phyloP scores from a whole-genome alignment of 2,888 invertebrate species.

The Drosophila paracracens region DNA sequence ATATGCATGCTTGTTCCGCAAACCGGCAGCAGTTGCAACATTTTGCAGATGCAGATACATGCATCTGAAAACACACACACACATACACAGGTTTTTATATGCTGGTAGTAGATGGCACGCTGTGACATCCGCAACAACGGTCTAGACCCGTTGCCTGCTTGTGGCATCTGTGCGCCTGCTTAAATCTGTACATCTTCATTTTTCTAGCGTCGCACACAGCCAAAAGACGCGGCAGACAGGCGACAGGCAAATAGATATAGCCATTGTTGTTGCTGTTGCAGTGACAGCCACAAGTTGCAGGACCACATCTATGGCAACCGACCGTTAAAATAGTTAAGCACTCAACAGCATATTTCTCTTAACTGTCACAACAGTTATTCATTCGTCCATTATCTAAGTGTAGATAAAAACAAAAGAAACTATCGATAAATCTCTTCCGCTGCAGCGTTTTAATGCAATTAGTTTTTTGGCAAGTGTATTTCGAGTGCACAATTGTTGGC shows the following conservation, averaged over 20 bases:
- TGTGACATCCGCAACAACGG: conserved; percentile 52
- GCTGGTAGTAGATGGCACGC: conserved; percentile 46
- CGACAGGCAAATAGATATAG: conserved; percentile 15
- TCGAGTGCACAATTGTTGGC: conserved; percentile 26
- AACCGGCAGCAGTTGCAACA: conserved; percentile 45
- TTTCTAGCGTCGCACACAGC: conserved; percentile 62
- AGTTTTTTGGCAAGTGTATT: conserved; percentile 7
- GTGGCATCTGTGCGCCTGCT: conserved; percentile 74
- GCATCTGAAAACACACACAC: conserved; percentile 13
- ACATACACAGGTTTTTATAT: background rate
- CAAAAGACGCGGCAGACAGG: conserved; percentile 1
- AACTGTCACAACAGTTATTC: conserved; percentile 5
- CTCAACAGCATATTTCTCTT: background rate
- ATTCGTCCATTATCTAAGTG: conserved; percentile 27
- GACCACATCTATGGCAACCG: conserved; percentile 41
- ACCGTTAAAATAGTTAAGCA: background rate
- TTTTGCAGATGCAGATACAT: conserved; percentile 43
- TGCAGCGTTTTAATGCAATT: conserved; percentile 21
- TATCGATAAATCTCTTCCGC: conserved; percentile 25
- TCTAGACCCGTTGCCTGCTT: conserved; percentile 48
- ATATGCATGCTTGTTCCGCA: conserved; percentile 23
- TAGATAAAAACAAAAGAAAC: conserved; percentile 23
- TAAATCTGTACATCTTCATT: conserved; percentile 82
- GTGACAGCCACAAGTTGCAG: conserved; percentile 42
- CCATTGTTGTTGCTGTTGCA: conserved; percentile 14